These are phyloP conservation scores for Chiridota heheva DNA, from an alignment of 35 echinoderm and acorn worm genomes.

Conservation along the genomic window DNA sequence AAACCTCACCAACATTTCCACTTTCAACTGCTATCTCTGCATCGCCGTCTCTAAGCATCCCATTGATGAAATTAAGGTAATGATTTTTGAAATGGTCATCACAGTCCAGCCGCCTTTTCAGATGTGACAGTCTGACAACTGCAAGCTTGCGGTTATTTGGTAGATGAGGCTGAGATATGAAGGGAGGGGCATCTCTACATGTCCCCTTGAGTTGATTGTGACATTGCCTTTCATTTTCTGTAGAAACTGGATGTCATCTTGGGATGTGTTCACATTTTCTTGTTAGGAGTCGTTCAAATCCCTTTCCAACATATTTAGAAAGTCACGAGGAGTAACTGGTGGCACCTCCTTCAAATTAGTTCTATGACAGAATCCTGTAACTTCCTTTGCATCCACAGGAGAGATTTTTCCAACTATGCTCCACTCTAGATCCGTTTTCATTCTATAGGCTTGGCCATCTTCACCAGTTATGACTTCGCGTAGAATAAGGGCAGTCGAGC, in stretches of 20 bases:
- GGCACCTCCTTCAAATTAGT: conserved; percentile 22
- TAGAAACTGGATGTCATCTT: conserved; percentile 53
- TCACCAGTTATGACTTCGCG: conserved; percentile 38
- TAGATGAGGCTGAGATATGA: conserved; percentile 26
- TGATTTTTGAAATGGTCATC: conserved; percentile 38
- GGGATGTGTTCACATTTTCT: conserved; percentile 1
- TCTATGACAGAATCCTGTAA: conserved; percentile 22
- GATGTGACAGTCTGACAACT: conserved; percentile 1
- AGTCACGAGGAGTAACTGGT: conserved; percentile 10
- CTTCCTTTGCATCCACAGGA: not conserved
- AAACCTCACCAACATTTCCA: not conserved
- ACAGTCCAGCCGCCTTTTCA: conserved; percentile 20
- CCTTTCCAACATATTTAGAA: conserved; percentile 14
- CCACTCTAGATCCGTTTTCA: conserved; percentile 48
- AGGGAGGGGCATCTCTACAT: conserved; percentile 62
- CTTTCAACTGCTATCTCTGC: conserved; percentile 34
- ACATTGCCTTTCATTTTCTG: conserved; percentile 15
- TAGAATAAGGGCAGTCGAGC: conserved; percentile 39
- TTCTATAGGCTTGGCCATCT: conserved; percentile 46
- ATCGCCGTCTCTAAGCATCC: conserved; percentile 40
- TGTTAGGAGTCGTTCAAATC: conserved; percentile 26
- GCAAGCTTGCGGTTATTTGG: conserved; percentile 54
- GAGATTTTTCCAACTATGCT: conserved; percentile 30
- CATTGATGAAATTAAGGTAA: conserved; percentile 42
- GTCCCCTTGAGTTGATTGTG: conserved; percentile 12